A percentile compares a stretch with the other conserved stretches of the same genome.
Conservation (phyloP, 1,140 invertebrate genomes). For the Lethocerus indicus region DNA sequence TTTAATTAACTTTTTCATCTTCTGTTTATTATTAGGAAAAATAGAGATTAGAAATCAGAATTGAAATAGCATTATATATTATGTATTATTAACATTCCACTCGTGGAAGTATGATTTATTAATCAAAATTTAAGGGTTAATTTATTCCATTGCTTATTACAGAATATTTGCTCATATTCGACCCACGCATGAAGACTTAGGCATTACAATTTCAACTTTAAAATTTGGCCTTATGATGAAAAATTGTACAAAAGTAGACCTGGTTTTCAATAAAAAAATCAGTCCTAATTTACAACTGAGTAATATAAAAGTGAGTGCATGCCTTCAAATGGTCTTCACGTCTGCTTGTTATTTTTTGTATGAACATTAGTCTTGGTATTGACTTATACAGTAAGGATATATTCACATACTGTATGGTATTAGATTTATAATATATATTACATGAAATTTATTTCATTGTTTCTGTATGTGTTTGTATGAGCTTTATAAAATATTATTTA, state of each 20-base stretch:
- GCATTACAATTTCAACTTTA: not conserved
- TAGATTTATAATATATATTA: no score
- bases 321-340: not conserved
- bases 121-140: not conserved
- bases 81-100: no score
- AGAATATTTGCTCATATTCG: not conserved
- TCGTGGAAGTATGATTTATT: not conserved
- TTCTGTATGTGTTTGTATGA: no score
- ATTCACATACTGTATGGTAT: no score
- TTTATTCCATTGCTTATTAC: not conserved
- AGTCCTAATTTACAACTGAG: not conserved
- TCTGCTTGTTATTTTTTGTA: not conserved
- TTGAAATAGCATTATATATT: no score
- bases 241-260: not conserved
- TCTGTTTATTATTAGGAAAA: no score
- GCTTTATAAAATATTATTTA: no score
- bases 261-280: not conserved
- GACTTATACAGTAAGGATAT: not conserved
- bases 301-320: not conserved
- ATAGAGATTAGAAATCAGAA: no score
- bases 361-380: not conserved
- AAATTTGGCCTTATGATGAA: not conserved
- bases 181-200: not conserved
- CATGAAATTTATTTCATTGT: no score
- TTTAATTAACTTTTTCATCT: no score